Evolutionary conservation across 2,113 vertebrate genomes (phyloP).

Genomic region (Catagonus wagneri): DNA sequence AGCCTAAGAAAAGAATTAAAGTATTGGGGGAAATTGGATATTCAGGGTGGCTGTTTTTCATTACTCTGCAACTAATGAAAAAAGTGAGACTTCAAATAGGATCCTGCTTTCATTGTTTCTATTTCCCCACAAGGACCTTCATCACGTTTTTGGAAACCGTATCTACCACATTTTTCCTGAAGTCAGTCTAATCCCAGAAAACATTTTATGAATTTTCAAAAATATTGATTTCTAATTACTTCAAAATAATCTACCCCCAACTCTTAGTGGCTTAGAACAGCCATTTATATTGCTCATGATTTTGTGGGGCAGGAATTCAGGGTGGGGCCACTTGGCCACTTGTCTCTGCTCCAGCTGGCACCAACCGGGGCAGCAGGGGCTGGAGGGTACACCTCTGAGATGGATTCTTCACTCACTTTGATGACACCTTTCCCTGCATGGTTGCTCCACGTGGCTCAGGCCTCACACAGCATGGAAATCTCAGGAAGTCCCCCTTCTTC

Average conservation of each 20-base stretch:
- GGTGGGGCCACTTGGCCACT: neutral
- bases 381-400: neutral
- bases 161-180: slow-evolving; percentile 42
- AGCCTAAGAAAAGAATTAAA: slow-evolving; percentile 83
- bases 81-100: slow-evolving; percentile 80
- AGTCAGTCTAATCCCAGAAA: slow-evolving; percentile 41
- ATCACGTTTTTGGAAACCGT: slow-evolving; percentile 58
- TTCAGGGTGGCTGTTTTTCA: slow-evolving; percentile 79
- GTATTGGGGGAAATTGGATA: slow-evolving; percentile 82
- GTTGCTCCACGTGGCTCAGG: neutral
- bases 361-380: neutral
- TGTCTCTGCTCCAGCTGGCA: neutral
- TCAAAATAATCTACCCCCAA: neutral
- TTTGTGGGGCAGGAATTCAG: neutral
- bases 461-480: neutral
- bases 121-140: slow-evolving; percentile 61
- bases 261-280: neutral
- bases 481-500: neutral
- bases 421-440: fast-evolving
- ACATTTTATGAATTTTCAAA: slow-evolving; percentile 39
- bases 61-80: slow-evolving; percentile 81
- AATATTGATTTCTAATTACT: slow-evolving; percentile 32
- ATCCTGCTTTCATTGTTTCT: slow-evolving; percentile 79
- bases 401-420: neutral
- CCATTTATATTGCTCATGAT: neutral